A percentile compares a stretch with the other conserved stretches of the same genome.
phyloP scores from a whole-genome alignment of 1,140 invertebrate species.

The Leptinotarsa texana region DNA sequence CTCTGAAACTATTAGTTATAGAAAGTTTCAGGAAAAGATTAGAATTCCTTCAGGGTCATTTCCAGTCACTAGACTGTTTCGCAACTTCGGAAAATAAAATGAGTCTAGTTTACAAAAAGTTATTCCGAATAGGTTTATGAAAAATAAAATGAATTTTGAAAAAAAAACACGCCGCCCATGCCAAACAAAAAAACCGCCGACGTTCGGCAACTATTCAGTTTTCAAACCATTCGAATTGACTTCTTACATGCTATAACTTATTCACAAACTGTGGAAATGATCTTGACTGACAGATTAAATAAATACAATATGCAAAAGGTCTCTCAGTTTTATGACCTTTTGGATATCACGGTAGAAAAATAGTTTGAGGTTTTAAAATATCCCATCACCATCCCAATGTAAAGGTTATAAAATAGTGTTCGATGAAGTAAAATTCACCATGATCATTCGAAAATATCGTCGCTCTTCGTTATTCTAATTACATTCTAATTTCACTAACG shows the following conservation, averaged over 20 bases:
- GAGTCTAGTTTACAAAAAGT: no score
- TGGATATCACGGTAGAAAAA: neutral
- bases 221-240: no score
- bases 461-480: neutral
- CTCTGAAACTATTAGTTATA: constrained; percentile 31
- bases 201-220: no score
- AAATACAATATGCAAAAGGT: no score
- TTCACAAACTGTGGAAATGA: no score
- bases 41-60: neutral
- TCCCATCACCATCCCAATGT: constrained; percentile 35
- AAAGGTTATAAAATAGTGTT: constrained; percentile 3
- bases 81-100: neutral
- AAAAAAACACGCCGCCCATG: no score
- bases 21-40: constrained; percentile 36
- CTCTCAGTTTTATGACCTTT: no score
- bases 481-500: neutral
- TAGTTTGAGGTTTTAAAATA: constrained; percentile 28
- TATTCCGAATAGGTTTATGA: no score
- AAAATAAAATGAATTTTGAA: no score
- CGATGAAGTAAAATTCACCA: neutral
- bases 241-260: no score
- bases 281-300: no score
- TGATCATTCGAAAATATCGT: neutral
- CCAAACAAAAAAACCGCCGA: no score
- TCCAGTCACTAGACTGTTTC: neutral